These are phyloP conservation scores for Ashinkailepas kermadecensis DNA, from an alignment of 2,888 invertebrate species.

Conservation along the genomic window DNA sequence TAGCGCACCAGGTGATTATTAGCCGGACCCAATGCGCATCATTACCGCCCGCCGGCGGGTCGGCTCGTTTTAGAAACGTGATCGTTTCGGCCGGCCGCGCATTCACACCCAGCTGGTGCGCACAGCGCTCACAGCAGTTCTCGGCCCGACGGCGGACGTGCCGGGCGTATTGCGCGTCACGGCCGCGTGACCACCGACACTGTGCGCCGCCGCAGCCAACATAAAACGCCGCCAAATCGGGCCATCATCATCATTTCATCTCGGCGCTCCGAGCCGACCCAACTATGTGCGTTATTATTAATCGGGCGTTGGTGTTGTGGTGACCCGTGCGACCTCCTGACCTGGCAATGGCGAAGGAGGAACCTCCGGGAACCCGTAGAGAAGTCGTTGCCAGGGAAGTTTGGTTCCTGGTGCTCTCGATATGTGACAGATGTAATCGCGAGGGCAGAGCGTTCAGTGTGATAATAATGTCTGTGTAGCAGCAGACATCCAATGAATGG, in stretches of 20 bases:
- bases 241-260: background rate
- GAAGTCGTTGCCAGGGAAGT: too few relatives aligned
- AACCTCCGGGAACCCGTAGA: too few relatives aligned
- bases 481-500: too few relatives aligned
- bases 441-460: too few relatives aligned
- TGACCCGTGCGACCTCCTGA: background rate
- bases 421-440: too few relatives aligned
- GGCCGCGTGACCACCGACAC: background rate
- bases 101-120: too few relatives aligned
- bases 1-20: background rate
- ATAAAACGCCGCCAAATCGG: background rate
- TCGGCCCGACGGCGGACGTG: background rate
- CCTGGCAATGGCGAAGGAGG: background rate
- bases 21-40: background rate
- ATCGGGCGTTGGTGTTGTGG: slow-evolving; percentile 16
- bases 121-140: too few relatives aligned
- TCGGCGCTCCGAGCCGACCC: background rate
- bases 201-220: background rate
- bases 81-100: background rate
- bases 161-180: too few relatives aligned
- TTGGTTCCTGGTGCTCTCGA: too few relatives aligned
- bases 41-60: background rate
- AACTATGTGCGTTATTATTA: slow-evolving; percentile 3
- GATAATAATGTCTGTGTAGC: too few relatives aligned
- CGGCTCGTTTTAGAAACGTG: background rate